A percentile compares a stretch with the other conserved stretches of the same genome.
These are phyloP conservation scores for Excalfactoria chinensis DNA, from an alignment of 2,113 vertebrate genomes.

Conservation along the genomic window DNA sequence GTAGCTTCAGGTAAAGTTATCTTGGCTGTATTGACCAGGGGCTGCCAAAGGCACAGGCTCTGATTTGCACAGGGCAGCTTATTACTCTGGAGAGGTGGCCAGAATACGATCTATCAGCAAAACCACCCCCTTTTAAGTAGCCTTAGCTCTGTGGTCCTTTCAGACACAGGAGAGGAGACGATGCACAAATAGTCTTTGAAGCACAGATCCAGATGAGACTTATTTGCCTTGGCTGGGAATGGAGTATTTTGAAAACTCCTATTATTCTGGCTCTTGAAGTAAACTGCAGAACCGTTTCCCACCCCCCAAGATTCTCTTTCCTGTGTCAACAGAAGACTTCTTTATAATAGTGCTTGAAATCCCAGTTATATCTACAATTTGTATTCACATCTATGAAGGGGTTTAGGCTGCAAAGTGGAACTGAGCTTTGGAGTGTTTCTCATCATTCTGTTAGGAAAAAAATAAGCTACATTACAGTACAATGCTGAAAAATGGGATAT, in stretches of 20 bases:
- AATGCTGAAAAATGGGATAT: background rate
- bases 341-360: slow-evolving; percentile 22
- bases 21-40: too few species aligned
- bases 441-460: background rate
- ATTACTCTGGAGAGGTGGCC: background rate
- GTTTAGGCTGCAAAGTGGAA: background rate
- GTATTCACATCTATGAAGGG: background rate
- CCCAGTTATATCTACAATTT: background rate
- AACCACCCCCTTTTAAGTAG: background rate
- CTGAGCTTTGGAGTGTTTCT: background rate
- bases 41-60: background rate
- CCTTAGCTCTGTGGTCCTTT: background rate
- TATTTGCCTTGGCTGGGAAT: background rate
- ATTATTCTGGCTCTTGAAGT: background rate
- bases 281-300: background rate
- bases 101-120: background rate
- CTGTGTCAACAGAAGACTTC: slow-evolving; percentile 18
- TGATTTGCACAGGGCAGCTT: background rate
- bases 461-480: background rate
- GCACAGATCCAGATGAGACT: background rate
- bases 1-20: background rate
- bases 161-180: background rate
- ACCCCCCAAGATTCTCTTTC: background rate
- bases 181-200: background rate
- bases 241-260: slow-evolving; percentile 1